These are phyloP conservation scores for Malacoraja senta DNA, from an alignment of 2,797 vertebrate genomes.

Conservation along the genomic window DNA sequence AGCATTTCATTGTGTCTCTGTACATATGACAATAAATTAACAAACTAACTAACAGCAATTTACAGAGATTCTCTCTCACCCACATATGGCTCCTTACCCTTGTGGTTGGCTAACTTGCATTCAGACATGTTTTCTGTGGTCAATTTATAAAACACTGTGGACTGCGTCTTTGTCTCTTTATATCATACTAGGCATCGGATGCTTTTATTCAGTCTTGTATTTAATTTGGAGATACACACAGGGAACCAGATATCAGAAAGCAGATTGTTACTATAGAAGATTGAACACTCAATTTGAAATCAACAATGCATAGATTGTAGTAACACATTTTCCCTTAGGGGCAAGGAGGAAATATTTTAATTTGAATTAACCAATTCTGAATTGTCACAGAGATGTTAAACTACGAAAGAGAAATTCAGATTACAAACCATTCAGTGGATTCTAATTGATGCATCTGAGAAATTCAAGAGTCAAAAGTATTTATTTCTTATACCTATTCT, in stretches of 20 bases:
- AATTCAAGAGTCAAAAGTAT: no score
- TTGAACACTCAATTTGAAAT: neutral
- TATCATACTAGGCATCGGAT: neutral
- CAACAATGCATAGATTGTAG: neutral
- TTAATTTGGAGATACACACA: neutral
- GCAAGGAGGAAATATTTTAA: neutral
- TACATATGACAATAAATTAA: no score
- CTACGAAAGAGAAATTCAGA: no score
- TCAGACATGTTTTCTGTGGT: constrained; percentile 37
- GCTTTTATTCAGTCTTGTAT: neutral
- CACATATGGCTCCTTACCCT: no score
- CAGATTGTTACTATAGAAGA: neutral
- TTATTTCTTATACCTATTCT: no score
- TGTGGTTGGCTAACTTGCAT: neutral
- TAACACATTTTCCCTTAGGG: neutral
- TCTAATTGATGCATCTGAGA: neutral
- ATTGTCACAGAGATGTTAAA: neutral
- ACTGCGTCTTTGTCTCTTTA: neutral
- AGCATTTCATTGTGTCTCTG: no score
- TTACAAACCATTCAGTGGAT: neutral
- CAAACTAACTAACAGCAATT: neutral
- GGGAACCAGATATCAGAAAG: neutral
- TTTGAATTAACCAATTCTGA: neutral
- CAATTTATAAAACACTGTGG: neutral
- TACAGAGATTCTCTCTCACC: neutral